Conservation (phyloP, 2,113 vertebrate species). For the Fregata magnificens region DNA sequence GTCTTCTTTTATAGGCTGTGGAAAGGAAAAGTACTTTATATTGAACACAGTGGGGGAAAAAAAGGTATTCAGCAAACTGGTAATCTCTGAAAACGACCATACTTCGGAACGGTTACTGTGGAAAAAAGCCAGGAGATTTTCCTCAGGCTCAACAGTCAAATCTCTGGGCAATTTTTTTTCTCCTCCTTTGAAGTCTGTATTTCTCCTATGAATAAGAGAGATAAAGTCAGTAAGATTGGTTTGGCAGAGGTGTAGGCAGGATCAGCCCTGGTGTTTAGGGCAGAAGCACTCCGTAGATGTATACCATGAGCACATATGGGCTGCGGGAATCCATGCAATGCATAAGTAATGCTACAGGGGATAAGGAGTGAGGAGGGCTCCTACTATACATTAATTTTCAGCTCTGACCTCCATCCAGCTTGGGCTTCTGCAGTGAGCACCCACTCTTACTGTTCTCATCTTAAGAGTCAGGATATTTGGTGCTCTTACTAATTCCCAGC, state of each 20-base stretch:
- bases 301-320: rapidly evolving
- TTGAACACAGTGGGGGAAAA: background rate
- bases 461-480: background rate
- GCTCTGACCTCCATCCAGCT: background rate
- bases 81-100: conserved; percentile 1
- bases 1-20: background rate
- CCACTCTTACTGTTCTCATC: background rate
- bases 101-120: background rate
- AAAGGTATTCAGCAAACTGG: background rate
- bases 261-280: background rate
- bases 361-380: background rate
- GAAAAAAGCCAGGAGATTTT: background rate
- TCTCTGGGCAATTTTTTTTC: background rate
- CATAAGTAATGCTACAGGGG: rapidly evolving
- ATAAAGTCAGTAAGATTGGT: background rate
- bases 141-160: background rate
- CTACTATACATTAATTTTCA: background rate
- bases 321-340: background rate
- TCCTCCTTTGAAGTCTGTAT: background rate
- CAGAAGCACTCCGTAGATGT: background rate
- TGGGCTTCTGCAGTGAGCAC: background rate
- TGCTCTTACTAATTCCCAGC: background rate
- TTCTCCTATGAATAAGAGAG: background rate
- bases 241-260: background rate
- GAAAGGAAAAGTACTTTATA: background rate